phyloP scores from a whole-genome alignment of 1,140 invertebrate genomes.

The Lordiphosa clarofinis region DNA sequence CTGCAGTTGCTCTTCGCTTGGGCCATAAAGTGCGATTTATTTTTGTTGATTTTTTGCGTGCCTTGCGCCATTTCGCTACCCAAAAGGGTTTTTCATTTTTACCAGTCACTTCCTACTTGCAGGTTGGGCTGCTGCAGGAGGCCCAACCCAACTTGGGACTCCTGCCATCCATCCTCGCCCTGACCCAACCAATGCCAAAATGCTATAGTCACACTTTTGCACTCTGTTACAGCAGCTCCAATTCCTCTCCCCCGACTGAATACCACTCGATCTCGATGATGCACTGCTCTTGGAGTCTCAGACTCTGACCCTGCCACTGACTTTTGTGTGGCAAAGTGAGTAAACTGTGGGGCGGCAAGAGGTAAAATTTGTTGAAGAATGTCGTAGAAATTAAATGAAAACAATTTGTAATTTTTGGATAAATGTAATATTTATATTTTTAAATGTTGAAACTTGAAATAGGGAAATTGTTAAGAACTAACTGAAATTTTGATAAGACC shows the following conservation, averaged over 20 bases:
- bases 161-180: not conserved
- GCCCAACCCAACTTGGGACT: slow-evolving; percentile 17
- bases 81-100: slow-evolving; percentile 55
- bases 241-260: slow-evolving; percentile 46
- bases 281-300: slow-evolving; percentile 38
- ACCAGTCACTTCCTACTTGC: slow-evolving; percentile 66
- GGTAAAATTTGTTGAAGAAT: not conserved
- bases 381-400: no score
- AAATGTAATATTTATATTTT: no score
- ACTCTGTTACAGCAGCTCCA: slow-evolving; percentile 32
- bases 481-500: no score
- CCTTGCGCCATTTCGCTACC: slow-evolving; percentile 28
- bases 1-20: slow-evolving; percentile 13
- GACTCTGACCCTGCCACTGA: slow-evolving; percentile 39
- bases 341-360: slow-evolving; percentile 22
- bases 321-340: slow-evolving; percentile 16
- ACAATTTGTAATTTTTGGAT: no score
- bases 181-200: not conserved
- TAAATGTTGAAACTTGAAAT: no score
- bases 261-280: slow-evolving; percentile 63
- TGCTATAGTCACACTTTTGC: slow-evolving; percentile 54
- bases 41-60: slow-evolving; percentile 78
- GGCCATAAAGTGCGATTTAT: slow-evolving; percentile 76
- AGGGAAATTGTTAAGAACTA: no score
- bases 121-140: slow-evolving; percentile 31